Percentiles rank a stretch among this genome's conserved stretches.
Conservation (phyloP, 2,888 invertebrate species). For the Dolichopus griseipennis region DNA sequence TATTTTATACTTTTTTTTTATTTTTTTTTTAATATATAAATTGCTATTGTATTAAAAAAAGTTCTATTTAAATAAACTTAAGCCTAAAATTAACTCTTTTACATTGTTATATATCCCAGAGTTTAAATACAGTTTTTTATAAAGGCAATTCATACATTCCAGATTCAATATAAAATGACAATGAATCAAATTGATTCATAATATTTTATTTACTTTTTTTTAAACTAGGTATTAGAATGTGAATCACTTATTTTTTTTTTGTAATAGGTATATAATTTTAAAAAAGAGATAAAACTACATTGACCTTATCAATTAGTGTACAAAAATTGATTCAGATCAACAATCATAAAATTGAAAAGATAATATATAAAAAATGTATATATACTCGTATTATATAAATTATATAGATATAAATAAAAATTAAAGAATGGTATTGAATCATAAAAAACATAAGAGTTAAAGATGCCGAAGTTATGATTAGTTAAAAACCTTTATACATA, state of each 20-base stretch:
- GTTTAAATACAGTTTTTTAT: no score
- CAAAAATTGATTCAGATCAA: neutral
- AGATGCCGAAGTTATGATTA: neutral
- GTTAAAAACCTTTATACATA: neutral
- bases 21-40: no score
- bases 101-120: neutral
- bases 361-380: neutral
- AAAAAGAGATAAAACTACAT: neutral
- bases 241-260: no score
- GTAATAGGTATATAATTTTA: no score
- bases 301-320: slow-evolving; percentile 6
- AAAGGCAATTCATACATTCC: no score
- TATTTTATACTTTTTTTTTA: neutral
- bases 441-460: neutral
- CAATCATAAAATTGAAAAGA: neutral
- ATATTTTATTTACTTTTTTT: neutral
- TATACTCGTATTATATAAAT: no score
- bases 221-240: no score
- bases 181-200: slow-evolving; percentile 3
- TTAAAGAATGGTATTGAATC: no score
- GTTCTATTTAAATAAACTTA: neutral
- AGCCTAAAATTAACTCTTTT: neutral
- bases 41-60: neutral
- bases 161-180: neutral
- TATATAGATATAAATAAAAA: no score